phyloP scores from a whole-genome alignment of 2,797 vertebrate genomes.

The Falco naumanni region DNA sequence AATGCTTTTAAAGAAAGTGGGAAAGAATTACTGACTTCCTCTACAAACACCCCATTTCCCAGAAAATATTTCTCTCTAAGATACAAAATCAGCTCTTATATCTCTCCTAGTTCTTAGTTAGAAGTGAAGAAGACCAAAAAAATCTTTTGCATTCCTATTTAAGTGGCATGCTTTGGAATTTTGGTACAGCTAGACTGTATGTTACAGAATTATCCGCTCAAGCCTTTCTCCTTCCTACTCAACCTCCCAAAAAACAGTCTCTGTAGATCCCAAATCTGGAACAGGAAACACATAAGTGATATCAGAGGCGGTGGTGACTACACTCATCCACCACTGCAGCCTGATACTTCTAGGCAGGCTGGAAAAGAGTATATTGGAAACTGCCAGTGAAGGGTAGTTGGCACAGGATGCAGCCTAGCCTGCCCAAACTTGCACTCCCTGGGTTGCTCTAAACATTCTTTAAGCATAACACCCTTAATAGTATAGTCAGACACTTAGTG shows the following conservation, averaged over 20 bases:
- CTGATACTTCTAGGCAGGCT: background rate
- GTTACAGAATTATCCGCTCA: background rate
- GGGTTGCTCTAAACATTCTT: background rate
- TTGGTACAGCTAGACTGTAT: background rate
- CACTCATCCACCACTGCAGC: background rate
- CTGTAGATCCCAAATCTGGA: background rate
- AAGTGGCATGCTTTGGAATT: background rate
- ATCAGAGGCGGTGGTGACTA: background rate
- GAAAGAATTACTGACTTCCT: background rate
- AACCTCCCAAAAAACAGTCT: background rate
- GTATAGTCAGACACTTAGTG: background rate
- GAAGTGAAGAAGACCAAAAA: background rate
- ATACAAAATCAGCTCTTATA: background rate
- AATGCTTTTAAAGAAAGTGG: background rate
- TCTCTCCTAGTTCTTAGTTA: background rate
- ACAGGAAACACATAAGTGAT: background rate
- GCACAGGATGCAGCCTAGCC: background rate
- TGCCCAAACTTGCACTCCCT: background rate
- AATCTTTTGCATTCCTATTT: background rate
- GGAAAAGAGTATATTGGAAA: accelerated
- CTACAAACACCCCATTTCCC: background rate
- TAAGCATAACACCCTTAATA: background rate
- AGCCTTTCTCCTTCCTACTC: background rate
- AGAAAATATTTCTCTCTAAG: background rate
- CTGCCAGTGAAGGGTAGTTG: background rate